Conservation (phyloP, 2,888 invertebrate genomes). For the Euplexia lucipara region DNA sequence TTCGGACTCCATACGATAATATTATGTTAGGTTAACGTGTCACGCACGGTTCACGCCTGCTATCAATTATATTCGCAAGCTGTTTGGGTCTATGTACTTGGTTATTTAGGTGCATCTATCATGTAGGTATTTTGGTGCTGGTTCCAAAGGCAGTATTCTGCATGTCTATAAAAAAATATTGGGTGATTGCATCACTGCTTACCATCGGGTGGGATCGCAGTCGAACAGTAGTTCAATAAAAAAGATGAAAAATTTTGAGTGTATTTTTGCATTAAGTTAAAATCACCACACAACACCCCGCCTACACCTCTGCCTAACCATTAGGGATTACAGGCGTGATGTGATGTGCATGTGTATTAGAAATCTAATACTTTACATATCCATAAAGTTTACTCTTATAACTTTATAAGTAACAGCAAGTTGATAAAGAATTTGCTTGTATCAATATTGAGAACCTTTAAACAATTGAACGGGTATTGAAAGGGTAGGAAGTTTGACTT, state of each 20-base stretch:
- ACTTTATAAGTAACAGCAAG: background rate
- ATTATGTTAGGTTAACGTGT: slow-evolving; percentile 35
- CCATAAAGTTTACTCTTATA: background rate
- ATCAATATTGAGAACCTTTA: background rate
- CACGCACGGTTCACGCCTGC: slow-evolving; percentile 29
- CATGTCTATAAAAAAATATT: too few species aligned
- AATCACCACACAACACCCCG: too few species aligned
- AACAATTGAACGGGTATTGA: background rate
- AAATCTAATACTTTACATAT: background rate
- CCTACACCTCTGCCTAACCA: too few species aligned
- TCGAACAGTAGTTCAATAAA: too few species aligned
- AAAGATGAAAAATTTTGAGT: too few species aligned
- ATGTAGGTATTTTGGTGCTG: too few species aligned
- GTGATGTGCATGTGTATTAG: too few species aligned
- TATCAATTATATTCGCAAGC: slow-evolving; percentile 42
- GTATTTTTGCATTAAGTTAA: slow-evolving; percentile 31
- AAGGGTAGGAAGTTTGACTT: background rate
- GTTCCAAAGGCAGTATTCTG: background rate
- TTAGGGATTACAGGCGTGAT: too few species aligned
- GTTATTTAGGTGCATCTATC: background rate
- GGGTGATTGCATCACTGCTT: too few species aligned
- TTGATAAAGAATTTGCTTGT: background rate
- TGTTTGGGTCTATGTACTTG: slow-evolving; percentile 17
- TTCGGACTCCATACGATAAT: slow-evolving; percentile 29
- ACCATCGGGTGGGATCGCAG: too few species aligned